Percentiles rank a stretch among this genome's conserved stretches.
phyloP scores from a whole-genome alignment of 2,113 vertebrate genomes.

The Crypturellus undulatus region DNA sequence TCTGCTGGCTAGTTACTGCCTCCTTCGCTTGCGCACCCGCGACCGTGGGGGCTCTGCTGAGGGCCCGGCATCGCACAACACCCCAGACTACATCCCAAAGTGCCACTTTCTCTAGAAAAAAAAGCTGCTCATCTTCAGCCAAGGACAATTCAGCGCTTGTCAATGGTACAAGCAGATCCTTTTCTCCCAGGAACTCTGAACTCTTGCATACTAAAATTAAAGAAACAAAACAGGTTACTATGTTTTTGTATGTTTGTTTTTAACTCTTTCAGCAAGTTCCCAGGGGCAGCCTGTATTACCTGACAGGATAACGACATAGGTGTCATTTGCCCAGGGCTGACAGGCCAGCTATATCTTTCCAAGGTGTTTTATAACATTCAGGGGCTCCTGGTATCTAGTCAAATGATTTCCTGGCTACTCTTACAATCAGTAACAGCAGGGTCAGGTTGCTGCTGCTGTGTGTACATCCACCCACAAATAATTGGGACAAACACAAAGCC shows the following conservation, averaged over 20 bases:
- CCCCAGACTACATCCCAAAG: background rate
- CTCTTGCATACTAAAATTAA: background rate
- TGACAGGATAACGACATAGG: background rate
- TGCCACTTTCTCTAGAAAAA: background rate
- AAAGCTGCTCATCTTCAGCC: background rate
- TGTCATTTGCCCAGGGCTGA: background rate
- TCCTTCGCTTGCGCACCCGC: background rate
- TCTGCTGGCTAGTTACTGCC: background rate
- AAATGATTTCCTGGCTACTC: background rate
- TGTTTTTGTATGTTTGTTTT: background rate
- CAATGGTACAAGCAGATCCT: background rate
- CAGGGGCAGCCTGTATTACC: fast-evolving
- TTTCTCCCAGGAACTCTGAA: background rate
- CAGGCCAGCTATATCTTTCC: background rate
- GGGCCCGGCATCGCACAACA: background rate
- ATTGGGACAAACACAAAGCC: background rate
- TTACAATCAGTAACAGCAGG: background rate
- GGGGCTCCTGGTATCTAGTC: background rate
- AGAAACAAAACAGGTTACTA: background rate
- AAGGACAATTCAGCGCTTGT: background rate
- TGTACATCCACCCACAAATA: background rate
- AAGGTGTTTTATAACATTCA: background rate
- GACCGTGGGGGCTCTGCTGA: background rate
- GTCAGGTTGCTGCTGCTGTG: background rate
- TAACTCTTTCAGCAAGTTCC: background rate